Conservation (phyloP, 2,113 vertebrate species). For the Pica pica region DNA sequence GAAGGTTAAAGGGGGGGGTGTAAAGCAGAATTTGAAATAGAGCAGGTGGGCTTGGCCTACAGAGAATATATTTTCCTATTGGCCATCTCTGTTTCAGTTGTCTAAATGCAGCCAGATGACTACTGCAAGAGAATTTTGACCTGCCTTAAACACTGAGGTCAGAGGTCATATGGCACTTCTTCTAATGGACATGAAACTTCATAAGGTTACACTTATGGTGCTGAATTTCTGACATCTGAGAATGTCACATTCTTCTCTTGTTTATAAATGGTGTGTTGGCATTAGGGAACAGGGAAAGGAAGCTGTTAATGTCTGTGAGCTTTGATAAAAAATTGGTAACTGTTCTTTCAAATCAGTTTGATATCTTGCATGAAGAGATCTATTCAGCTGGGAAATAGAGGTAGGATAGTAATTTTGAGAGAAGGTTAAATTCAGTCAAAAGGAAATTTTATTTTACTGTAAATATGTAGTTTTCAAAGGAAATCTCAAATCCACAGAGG, state of each 20-base stretch:
- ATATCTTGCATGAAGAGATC: background rate
- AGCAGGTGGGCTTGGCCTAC: background rate
- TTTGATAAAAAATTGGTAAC: background rate
- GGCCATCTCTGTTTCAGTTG: background rate
- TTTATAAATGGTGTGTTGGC: background rate
- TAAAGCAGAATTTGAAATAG: background rate
- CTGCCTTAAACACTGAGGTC: background rate
- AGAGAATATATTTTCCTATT: background rate
- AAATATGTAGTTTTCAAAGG: background rate
- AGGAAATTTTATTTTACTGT: background rate
- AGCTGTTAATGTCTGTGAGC: background rate
- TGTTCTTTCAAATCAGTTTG: accelerated
- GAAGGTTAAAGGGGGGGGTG: background rate
- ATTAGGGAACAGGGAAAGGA: background rate
- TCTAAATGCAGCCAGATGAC: background rate
- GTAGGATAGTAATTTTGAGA: background rate
- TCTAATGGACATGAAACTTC: background rate
- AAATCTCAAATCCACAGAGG: background rate
- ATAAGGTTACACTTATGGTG: accelerated
- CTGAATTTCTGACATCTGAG: background rate
- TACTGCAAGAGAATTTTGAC: background rate
- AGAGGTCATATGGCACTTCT: background rate
- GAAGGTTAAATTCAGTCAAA: background rate
- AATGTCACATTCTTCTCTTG: accelerated
- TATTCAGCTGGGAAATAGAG: background rate